Base-by-base conservation (phyloP, 1,140 invertebrate genomes). In the Microplitis mediator region DNA sequence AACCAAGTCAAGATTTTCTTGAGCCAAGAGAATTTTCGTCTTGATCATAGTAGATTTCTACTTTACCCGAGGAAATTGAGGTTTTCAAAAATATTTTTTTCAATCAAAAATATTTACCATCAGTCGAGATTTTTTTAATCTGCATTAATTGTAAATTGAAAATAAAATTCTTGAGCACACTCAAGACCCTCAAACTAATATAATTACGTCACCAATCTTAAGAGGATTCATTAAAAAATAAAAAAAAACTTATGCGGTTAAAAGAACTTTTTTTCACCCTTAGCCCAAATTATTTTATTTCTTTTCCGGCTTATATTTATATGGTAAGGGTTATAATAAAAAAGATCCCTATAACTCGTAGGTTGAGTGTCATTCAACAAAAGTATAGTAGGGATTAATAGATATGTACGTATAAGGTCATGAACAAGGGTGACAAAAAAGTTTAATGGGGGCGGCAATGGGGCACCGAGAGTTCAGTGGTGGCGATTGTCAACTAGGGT, bases 361-460 rank as follows among this genome's bases (percentile, higher is more conserved):
- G 4, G 16, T 58, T 31, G 77, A 87, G 84, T 85, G 83, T 87
- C 84, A 83, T 85, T 86, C 39, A 45, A 23, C 39, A 9, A 11
- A 45, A 45, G 39, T 45, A 45, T 45, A 83, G 77, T 67, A 69
- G 76, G 81, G 84, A 86, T 86, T 87, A 85, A 86, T 85, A 85
- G 84, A 86, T 85, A 45, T 45, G 39, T 45, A 85, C 83, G 82
- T 23, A 23, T 23, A 81, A 80, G 78, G 65, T 67, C 65, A 67
- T 67, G 65, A 36, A 31, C 16, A 80, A 76, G 75, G 80, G 76
- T 78, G 67, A 75, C 74, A 69, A 56, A 61, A 75, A 36, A 58
- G 69, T 32, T n/a, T 14, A 67, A 67, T 61, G 64, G 64, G 71
- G 71, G 71, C 64, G 39, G 58, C 11, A n/a, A 32, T 13, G 34